These are phyloP conservation scores for Cryptotermes secundus DNA, from an alignment of 1,140 invertebrate species.

Conservation along the genomic window DNA sequence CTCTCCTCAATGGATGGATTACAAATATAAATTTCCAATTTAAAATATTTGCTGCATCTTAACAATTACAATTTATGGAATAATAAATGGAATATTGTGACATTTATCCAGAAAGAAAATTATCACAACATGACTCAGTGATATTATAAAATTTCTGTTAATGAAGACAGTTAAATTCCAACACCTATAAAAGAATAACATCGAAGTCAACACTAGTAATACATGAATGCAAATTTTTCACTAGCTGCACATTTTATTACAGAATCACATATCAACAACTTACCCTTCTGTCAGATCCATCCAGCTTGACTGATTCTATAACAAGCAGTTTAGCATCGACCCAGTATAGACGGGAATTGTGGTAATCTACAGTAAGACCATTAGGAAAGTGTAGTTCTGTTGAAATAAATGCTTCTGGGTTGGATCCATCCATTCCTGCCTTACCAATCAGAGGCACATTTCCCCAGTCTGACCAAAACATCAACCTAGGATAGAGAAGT, in stretches of 20 bases:
- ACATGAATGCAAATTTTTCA: not conserved
- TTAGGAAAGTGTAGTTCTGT: conserved; percentile 80
- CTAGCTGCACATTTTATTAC: conserved; percentile 2
- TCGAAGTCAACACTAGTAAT: conserved; percentile 26
- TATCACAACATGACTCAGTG: not conserved
- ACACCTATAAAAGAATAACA: too few species aligned
- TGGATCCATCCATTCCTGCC: conserved; percentile 83
- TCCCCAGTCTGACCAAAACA: conserved; percentile 89
- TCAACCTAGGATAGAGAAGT: conserved; percentile 52
- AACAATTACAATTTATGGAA: too few species aligned
- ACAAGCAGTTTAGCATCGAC: conserved; percentile 70
- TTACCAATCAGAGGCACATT: conserved; percentile 65
- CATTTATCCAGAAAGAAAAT: not conserved
- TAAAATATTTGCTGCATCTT: too few species aligned
- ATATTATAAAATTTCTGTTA: too few species aligned
- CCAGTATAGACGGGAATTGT: conserved; percentile 76
- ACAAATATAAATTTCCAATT: too few species aligned
- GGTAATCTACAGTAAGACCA: conserved; percentile 83
- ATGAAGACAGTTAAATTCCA: too few species aligned
- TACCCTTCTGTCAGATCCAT: conserved; percentile 66
- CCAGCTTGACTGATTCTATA: conserved; percentile 74
- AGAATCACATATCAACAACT: conserved; percentile 35
- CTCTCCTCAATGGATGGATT: too few species aligned
- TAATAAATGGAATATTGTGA: too few species aligned
- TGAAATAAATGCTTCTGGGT: conserved; percentile 60